Percentiles rank a stretch among this genome's conserved stretches.
These are phyloP conservation scores for Promerops cafer DNA, from an alignment of 2,113 vertebrate genomes.

Conservation along the genomic window DNA sequence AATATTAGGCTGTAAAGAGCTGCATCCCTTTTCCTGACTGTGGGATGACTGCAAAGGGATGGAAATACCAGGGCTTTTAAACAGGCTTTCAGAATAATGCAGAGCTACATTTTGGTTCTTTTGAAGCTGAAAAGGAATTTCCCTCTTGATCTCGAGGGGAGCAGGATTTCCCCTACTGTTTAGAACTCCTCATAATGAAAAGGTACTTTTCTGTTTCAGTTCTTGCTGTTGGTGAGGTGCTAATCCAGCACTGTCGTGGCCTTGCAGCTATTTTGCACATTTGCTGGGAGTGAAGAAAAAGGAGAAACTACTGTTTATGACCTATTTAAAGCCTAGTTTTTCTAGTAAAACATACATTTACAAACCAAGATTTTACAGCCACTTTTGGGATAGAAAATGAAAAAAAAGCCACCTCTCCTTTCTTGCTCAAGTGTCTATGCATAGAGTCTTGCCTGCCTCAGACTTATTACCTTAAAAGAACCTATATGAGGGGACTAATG, in stretches of 20 bases:
- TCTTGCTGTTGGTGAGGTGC: neutral
- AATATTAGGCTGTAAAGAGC: neutral
- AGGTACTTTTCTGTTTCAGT: slow-evolving; percentile 15
- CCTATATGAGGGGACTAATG: neutral
- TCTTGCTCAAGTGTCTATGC: neutral
- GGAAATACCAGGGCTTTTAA: neutral
- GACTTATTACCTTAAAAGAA: neutral
- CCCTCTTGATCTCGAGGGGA: neutral
- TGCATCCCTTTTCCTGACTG: neutral
- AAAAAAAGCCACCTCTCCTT: neutral
- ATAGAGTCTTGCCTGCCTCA: neutral
- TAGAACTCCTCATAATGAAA: neutral
- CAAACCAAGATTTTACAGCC: neutral
- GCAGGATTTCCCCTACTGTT: slow-evolving; percentile 12
- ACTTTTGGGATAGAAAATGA: neutral
- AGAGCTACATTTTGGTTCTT: neutral
- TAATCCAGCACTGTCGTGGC: neutral
- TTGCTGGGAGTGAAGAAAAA: neutral
- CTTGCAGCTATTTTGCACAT: neutral
- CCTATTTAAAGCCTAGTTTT: neutral
- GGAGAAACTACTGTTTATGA: neutral
- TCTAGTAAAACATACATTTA: neutral
- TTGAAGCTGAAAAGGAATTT: slow-evolving; percentile 15
- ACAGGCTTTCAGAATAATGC: neutral
- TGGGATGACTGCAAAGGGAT: neutral